These are phyloP conservation scores for Cinclus cinclus DNA, from an alignment of 2,113 vertebrate species.

Conservation along the genomic window DNA sequence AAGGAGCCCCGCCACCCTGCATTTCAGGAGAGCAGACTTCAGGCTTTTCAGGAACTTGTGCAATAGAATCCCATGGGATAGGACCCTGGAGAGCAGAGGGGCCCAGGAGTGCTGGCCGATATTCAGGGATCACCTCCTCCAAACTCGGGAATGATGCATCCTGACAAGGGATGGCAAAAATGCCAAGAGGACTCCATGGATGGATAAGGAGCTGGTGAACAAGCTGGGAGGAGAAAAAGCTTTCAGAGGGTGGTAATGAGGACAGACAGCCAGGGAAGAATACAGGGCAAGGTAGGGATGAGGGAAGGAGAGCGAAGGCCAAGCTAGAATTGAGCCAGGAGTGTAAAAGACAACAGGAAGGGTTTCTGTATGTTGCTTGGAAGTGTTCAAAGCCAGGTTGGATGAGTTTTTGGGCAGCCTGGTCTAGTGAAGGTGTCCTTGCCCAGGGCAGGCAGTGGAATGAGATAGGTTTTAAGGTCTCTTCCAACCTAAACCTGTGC, in stretches of 20 bases:
- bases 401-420: not conserved
- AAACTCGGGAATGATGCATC: not conserved
- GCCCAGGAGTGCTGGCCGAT: not conserved
- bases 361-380: not conserved
- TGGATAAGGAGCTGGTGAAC: not conserved
- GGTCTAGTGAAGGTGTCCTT: not conserved
- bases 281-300: not conserved
- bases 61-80: not conserved
- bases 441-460: not conserved
- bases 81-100: not conserved
- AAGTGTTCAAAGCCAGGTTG: not conserved
- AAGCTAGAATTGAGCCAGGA: not conserved
- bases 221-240: not conserved
- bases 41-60: no score
- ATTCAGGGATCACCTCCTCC: not conserved
- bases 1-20: not conserved
- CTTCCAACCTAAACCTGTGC: not conserved
- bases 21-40: not conserved
- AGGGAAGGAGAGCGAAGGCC: no score
- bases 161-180: not conserved
- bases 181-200: not conserved
- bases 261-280: not conserved
- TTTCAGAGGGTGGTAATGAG: not conserved
- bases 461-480: not conserved
- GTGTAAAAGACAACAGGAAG: not conserved